These are phyloP conservation scores for Onychomys arenicola DNA, from an alignment of 2,797 vertebrate genomes.

Conservation along the genomic window DNA sequence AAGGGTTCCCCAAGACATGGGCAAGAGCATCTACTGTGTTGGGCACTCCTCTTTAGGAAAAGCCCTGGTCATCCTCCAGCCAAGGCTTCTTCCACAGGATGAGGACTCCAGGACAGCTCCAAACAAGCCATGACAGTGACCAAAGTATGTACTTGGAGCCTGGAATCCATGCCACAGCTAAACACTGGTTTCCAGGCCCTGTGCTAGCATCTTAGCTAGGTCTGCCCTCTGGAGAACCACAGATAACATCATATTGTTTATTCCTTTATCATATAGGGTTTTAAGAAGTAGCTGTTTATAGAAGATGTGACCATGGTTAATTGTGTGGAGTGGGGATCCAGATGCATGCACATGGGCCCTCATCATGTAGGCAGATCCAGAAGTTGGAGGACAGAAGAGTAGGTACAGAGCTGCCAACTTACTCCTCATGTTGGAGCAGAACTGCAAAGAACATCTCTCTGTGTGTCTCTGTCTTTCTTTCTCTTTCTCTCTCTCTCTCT, in stretches of 20 bases:
- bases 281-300: background rate
- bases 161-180: background rate
- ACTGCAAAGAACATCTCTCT: background rate
- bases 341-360: background rate
- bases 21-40: background rate
- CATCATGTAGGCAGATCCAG: background rate
- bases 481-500: background rate
- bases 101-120: background rate
- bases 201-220: background rate
- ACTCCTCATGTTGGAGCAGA: background rate
- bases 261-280: background rate
- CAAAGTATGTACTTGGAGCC: background rate
- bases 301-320: background rate
- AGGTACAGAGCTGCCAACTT: background rate
- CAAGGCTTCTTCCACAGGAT: background rate
- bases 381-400: background rate
- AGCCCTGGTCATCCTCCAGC: background rate
- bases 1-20: background rate
- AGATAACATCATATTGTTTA: background rate
- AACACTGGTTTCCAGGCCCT: background rate
- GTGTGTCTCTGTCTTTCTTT: background rate
- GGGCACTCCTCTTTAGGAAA: background rate
- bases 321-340: no score
- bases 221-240: background rate
- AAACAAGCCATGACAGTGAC: background rate